Percentiles rank a stretch among this genome's conserved stretches.
These are phyloP conservation scores for Mixornis gularis DNA, from an alignment of 2,113 vertebrate genomes.

Conservation along the genomic window DNA sequence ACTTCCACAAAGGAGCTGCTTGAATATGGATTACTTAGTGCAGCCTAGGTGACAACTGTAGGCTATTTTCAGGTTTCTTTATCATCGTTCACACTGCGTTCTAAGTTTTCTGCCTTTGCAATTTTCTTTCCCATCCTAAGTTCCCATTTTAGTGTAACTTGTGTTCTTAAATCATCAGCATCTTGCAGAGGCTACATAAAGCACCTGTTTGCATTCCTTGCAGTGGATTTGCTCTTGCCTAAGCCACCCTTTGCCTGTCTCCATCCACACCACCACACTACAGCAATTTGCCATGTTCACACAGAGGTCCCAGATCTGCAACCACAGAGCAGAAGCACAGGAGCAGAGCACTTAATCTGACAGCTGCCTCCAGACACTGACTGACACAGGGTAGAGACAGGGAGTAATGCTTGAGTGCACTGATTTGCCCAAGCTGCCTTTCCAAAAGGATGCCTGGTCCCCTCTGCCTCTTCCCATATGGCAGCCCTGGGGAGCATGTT, in stretches of 20 bases:
- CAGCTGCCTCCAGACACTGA: background rate
- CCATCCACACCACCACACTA: background rate
- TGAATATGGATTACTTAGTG: constrained; percentile 36
- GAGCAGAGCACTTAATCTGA: background rate
- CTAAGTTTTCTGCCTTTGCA: background rate
- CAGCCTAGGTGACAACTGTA: constrained; percentile 8
- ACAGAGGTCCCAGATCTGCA: background rate
- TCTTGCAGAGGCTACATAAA: background rate
- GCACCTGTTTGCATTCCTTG: background rate
- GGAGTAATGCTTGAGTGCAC: background rate
- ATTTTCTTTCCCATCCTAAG: background rate
- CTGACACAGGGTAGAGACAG: background rate
- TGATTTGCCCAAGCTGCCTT: constrained; percentile 12
- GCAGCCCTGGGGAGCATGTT: constrained; percentile 12
- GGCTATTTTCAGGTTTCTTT: constrained; percentile 31
- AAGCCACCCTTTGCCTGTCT: background rate
- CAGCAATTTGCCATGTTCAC: background rate
- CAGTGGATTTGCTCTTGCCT: background rate
- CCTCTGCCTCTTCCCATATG: constrained; percentile 8
- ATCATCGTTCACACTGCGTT: background rate
- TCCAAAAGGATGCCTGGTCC: background rate
- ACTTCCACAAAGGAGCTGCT: background rate
- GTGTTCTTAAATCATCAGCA: background rate
- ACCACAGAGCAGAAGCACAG: background rate
- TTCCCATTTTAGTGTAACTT: background rate